phyloP scores from a whole-genome alignment of 2,797 vertebrate species.

The Halcyon smyrnensis region DNA sequence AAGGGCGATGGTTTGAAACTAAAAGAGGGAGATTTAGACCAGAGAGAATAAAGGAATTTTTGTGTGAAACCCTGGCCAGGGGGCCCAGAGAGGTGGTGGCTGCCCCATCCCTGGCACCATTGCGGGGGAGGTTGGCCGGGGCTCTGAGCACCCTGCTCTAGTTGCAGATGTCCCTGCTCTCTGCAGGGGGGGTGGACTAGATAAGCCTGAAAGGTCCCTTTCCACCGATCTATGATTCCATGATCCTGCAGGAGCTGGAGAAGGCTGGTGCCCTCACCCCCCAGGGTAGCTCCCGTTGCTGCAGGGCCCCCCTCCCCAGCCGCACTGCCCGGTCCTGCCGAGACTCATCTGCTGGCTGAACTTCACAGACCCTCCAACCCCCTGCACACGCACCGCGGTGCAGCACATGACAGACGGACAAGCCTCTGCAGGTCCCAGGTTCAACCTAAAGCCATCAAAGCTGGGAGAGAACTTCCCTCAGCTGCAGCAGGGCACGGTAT shows the following conservation, averaged over 20 bases:
- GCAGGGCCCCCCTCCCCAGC: too few species aligned
- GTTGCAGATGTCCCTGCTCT: not conserved
- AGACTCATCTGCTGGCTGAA: not conserved
- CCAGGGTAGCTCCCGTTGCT: not conserved
- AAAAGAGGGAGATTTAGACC: not conserved
- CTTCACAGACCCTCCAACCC: not conserved
- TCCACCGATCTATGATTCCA: too few species aligned
- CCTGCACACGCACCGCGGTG: accelerated
- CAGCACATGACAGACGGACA: not conserved
- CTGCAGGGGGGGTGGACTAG: not conserved
- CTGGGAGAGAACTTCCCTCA: not conserved
- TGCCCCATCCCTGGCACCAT: not conserved
- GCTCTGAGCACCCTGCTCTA: not conserved
- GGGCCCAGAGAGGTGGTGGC: not conserved
- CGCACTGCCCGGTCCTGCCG: not conserved
- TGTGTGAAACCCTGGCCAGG: not conserved
- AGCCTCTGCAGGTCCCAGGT: not conserved
- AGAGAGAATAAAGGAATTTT: not conserved
- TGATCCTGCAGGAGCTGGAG: not conserved
- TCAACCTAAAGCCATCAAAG: not conserved
- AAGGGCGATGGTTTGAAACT: not conserved
- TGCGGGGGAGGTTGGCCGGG: not conserved
- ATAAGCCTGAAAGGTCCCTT: not conserved
- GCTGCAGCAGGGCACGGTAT: accelerated
- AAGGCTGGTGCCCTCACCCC: not conserved